phyloP scores from a whole-genome alignment of 2,113 vertebrate species.

The Damaliscus lunatus region DNA sequence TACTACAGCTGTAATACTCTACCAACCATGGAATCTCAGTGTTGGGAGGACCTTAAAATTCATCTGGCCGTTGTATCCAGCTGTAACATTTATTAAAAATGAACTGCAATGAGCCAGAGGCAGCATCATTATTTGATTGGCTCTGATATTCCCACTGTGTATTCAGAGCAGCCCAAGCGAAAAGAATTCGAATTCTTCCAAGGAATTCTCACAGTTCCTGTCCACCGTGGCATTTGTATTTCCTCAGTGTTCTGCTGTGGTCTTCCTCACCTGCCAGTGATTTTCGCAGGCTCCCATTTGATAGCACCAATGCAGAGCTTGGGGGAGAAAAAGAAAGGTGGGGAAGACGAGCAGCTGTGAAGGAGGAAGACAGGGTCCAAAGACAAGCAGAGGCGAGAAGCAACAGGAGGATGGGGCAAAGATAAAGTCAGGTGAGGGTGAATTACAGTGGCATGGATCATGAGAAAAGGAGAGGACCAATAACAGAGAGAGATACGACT shows the following conservation, averaged over 20 bases:
- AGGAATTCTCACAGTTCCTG: background rate
- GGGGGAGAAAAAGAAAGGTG: background rate
- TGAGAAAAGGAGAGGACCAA: background rate
- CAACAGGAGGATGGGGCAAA: background rate
- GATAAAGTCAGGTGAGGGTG: background rate
- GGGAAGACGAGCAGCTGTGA: background rate
- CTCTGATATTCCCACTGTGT: background rate
- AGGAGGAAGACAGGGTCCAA: background rate
- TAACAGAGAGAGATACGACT: background rate
- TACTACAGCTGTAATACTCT: background rate
- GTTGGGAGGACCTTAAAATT: background rate
- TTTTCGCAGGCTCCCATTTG: background rate
- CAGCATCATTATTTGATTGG: constrained; percentile 1
- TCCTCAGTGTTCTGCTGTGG: background rate
- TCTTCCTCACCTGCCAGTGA: background rate
- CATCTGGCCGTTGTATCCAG: constrained; percentile 34
- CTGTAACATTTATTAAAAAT: constrained; percentile 55
- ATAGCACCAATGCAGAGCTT: background rate
- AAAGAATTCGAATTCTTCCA: background rate
- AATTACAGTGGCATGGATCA: background rate
- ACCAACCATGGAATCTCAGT: background rate
- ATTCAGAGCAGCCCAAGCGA: background rate
- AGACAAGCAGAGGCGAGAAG: background rate
- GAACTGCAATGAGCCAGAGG: constrained; percentile 33
- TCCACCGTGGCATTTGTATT: background rate